Percentiles rank a stretch among this genome's conserved stretches.
Conservation (phyloP, 2,888 invertebrate species). For the Andrena fulva region DNA sequence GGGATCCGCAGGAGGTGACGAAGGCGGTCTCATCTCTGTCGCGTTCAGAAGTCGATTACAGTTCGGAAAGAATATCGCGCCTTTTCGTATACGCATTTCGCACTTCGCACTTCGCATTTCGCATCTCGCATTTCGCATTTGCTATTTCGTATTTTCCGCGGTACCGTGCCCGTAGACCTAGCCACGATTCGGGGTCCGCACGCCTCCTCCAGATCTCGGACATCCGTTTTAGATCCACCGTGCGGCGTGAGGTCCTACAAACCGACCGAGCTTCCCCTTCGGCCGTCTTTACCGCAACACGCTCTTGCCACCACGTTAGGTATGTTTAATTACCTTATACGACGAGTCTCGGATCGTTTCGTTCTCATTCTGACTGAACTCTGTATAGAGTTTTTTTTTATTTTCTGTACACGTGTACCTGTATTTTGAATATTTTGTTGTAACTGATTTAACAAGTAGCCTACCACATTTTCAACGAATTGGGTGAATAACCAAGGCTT, state of each 20-base stretch:
- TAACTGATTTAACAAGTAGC: too few species aligned
- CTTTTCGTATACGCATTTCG: slow-evolving; percentile 76
- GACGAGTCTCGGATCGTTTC: too few species aligned
- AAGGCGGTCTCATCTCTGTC: slow-evolving; percentile 48
- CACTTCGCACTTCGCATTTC: background rate
- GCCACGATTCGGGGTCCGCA: background rate
- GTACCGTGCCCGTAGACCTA: background rate
- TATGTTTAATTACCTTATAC: slow-evolving; percentile 30
- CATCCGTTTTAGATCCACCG: background rate
- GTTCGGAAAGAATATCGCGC: slow-evolving; percentile 76
- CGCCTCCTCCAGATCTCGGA: background rate
- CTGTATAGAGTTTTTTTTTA: too few species aligned
- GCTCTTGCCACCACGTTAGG: slow-evolving; percentile 13
- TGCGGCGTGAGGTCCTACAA: background rate
- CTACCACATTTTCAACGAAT: too few species aligned
- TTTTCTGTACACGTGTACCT: too few species aligned
- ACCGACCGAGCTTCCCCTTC: background rate
- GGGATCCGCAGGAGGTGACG: slow-evolving; percentile 58
- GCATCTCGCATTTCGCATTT: background rate
- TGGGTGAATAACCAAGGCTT: too few species aligned
- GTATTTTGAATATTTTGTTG: too few species aligned
- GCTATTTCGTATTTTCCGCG: slow-evolving; percentile 4
- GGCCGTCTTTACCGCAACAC: background rate
- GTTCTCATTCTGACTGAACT: too few species aligned
- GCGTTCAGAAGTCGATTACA: slow-evolving; percentile 64